These are phyloP conservation scores for Hemitrygon akajei DNA, from an alignment of 2,797 vertebrate species.

Conservation along the genomic window DNA sequence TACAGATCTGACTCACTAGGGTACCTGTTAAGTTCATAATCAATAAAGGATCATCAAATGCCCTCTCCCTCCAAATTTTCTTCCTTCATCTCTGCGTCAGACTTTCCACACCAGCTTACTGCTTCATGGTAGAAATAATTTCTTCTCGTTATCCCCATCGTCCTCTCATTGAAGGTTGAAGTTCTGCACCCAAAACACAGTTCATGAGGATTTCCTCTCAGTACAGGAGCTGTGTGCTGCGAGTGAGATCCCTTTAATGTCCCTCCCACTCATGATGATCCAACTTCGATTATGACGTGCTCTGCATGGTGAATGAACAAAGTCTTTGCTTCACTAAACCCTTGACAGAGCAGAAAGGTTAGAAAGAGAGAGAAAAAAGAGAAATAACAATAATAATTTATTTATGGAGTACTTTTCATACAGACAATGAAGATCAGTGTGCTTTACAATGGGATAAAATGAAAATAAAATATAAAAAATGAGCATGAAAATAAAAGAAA, in stretches of 20 bases:
- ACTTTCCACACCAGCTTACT: too few species aligned
- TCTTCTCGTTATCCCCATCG: neutral
- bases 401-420: too few species aligned
- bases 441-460: too few species aligned
- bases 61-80: neutral
- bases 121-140: neutral
- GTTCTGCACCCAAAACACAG: too few species aligned
- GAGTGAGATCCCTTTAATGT: neutral
- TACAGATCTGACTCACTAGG: neutral
- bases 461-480: too few species aligned
- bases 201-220: neutral
- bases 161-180: too few species aligned
- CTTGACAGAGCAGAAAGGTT: neutral
- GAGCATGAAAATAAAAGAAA: too few species aligned
- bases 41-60: neutral
- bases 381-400: too few species aligned
- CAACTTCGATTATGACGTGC: neutral
- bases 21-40: neutral
- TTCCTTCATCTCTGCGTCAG: neutral
- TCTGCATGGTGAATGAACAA: neutral
- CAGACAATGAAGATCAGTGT: too few species aligned
- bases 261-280: neutral
- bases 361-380: too few species aligned
- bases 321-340: neutral
- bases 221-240: neutral